Evolutionary conservation across 2,888 invertebrate species (phyloP), one percentile per base, ranked within the genome.

Genomic region (Microctonus aethiopoides): DNA sequence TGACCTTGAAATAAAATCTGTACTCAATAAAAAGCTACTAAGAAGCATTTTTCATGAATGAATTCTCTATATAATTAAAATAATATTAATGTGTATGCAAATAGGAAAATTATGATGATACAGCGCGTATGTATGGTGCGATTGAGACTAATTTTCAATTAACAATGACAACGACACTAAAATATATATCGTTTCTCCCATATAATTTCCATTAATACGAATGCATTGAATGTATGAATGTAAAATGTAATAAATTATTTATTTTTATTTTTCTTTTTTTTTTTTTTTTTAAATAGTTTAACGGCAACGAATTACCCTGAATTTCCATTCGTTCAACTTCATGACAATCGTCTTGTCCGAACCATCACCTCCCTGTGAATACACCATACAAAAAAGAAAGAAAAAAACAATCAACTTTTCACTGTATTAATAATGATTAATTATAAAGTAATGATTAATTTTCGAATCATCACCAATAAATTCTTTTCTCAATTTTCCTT

Each of bases 251-350:
- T 76, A 73, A 73, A 77, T 72, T 69, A 71, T 66, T 71, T 72
- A 67, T 72, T 73, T 72, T 72, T 60, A 69, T 71, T 72, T 39
- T 20, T 59, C 20, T 60, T 41, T n/a, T n/a, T n/a, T n/a, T n/a
- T n/a, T n/a, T n/a, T n/a, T n/a, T n/a, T n/a, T n/a, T n/a, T 68
- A 41, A 73, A 73, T 69, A 74, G 72, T 70, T 70, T 73, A 72
- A 69, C 72, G 67, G 72, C 68, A 62, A 79, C 83, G 85, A 87
- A 87, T 90, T 91, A 91, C 91, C 90, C 90, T 89, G 89, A 90
- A 91, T 89, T 91, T 91, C 91, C 91, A 91, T 84, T 91, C 90
- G 88, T 89, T 90, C 81, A 89, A 88, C 87, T 89, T 90, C 89
- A 89, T 89, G 85, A 86, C 80, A 83, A 82, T 87, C 88, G 61